These are phyloP conservation scores for Astreopora myriophthalma DNA, from an alignment of 64 coral and sea anemone species.

Conservation along the genomic window DNA sequence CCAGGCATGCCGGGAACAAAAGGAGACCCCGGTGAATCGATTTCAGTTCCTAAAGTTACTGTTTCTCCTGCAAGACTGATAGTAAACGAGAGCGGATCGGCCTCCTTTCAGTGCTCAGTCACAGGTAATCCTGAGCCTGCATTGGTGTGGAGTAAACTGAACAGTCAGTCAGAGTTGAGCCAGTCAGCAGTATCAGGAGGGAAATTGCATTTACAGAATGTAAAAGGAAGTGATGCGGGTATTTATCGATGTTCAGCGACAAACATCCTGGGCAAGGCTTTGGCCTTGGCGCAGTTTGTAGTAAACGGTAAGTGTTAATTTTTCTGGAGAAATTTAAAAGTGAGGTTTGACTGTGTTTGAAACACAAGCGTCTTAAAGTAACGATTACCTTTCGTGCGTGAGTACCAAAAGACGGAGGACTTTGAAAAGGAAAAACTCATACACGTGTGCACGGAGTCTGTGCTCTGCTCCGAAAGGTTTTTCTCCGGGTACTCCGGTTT, in stretches of 20 bases:
- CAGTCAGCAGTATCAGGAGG: neutral
- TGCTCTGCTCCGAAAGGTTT: too few relatives aligned
- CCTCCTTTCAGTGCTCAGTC: slow-evolving; percentile 18
- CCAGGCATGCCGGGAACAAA: slow-evolving; percentile 38
- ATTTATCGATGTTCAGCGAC: slow-evolving; percentile 32
- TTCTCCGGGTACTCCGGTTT: too few relatives aligned
- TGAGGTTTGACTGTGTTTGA: too few relatives aligned
- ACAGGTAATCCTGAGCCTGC: slow-evolving; percentile 51
- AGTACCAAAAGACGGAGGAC: too few relatives aligned
- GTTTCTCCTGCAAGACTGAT: slow-evolving; percentile 7
- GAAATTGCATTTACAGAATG: slow-evolving; percentile 5
- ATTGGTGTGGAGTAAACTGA: slow-evolving; percentile 63
- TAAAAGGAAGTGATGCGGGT: slow-evolving; percentile 19
- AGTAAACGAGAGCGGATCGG: slow-evolving; percentile 17
- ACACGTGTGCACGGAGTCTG: too few relatives aligned
- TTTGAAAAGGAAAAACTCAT: too few relatives aligned
- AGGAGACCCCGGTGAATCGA: neutral
- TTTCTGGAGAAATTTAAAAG: too few relatives aligned
- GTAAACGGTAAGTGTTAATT: slow-evolving; percentile 27
- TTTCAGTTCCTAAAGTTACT: slow-evolving; percentile 7
- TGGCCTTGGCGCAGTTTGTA: neutral
- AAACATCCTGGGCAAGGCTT: slow-evolving; percentile 24
- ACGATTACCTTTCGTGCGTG: too few relatives aligned
- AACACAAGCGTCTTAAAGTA: too few relatives aligned
- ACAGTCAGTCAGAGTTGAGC: neutral